Base-by-base conservation (phyloP, 2,113 vertebrate genomes). In the Corvus hawaiiensis region DNA sequence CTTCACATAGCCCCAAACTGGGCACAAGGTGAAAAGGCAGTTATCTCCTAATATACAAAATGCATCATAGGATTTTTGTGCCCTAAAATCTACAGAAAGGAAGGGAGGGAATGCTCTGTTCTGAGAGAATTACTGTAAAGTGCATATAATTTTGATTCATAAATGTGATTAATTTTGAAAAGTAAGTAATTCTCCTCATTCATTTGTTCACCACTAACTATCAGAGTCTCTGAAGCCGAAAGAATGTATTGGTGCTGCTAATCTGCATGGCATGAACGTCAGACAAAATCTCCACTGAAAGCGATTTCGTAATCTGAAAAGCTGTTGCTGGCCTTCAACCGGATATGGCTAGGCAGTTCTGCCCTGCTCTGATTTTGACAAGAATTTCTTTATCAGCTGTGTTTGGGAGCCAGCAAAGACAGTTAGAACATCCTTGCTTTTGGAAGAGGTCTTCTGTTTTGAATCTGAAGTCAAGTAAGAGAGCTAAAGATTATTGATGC, bases 281-380 rank as follows among this genome's bases (percentile, higher is more conserved):
- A 95, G 83, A 97, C 66, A 71, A 96, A 97, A 97, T 95, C 94
- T 95, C 93, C 59, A 44, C 62, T 95, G 93, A 94, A 90, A 94
- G 91, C 91, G 90, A 75, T 93, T 96, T 93, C 62, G 80, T 97
- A 97, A 97, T 93, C 95, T 95, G 94, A 91, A 97, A 97, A 97
- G 94, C 96, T 93, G 80, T 54, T 94, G 68, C 56, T 94, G 79
- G 82, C 83, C 69, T 84, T 94, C 71, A 64, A 76, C 54, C 28
- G 62, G 88, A 84, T 89, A 72, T 1, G 11, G 61, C 67, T 66
- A 66, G 72, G 90, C 81, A 66, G 41, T 80, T 90, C 55, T 90
- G 44, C 59, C 61, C 81, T 74, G 76, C 89, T 96, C 76, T 79
- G 58, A 74, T 87, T 92, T 77, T 63, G 55, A 84, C 51, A 96